phyloP scores from a whole-genome alignment of 1,140 invertebrate genomes.

The Drosophila chauvacae region DNA sequence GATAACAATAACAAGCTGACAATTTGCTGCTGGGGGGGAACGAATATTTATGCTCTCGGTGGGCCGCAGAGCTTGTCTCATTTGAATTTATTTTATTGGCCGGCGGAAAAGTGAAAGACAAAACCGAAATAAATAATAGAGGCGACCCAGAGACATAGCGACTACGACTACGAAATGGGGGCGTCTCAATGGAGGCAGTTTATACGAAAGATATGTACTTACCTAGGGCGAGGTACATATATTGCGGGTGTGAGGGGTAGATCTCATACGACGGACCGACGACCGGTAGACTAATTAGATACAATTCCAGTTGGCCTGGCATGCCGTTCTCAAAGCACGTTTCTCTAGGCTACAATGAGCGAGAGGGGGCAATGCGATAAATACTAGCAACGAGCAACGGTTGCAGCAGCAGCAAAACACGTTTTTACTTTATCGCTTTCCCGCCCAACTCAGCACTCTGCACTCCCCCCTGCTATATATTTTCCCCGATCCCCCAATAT shows the following conservation, averaged over 20 bases:
- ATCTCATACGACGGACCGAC: conserved; percentile 37
- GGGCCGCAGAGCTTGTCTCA: conserved; percentile 55
- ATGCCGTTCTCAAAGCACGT: conserved; percentile 76
- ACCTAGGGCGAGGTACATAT: conserved; percentile 5
- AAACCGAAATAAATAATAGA: conserved; percentile 51
- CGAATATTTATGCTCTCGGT: conserved; percentile 64
- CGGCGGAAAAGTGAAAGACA: conserved; percentile 27
- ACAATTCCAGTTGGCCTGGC: conserved; percentile 77
- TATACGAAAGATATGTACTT: conserved; percentile 17
- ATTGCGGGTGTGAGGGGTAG: conserved; percentile 4
- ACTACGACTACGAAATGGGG: conserved; percentile 32
- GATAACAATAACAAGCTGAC: conserved; percentile 57
- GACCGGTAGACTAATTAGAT: conserved; percentile 79
- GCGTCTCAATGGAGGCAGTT: conserved; percentile 54
- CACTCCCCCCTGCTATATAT: conserved; percentile 2
- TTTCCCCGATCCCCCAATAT: conserved; percentile 39
- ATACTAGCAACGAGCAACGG: conserved; percentile 59
- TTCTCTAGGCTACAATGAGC: conserved; percentile 49
- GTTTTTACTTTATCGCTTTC: conserved; percentile 71
- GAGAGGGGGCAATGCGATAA: conserved; percentile 54
- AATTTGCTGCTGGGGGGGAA: conserved; percentile 38
- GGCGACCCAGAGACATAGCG: conserved; percentile 3
- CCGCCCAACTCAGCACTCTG: conserved; percentile 12
- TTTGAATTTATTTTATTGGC: conserved; percentile 70
- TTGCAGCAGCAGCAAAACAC: conserved; percentile 71